Evolutionary conservation across 2,888 invertebrate species (phyloP).

Genomic region (Hypercompe scribonia): DNA sequence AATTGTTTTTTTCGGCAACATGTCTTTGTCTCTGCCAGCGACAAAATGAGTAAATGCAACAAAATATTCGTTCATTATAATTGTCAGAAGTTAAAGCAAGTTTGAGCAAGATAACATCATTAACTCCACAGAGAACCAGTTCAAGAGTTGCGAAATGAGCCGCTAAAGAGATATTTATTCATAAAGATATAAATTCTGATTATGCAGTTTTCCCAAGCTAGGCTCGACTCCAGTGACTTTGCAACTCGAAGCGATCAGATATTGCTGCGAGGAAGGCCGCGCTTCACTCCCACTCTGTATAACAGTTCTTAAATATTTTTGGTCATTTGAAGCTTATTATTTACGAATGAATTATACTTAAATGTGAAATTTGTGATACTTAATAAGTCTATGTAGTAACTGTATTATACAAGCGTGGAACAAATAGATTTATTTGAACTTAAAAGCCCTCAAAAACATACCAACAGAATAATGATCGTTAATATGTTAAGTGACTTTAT

Average conservation of each 20-base stretch:
- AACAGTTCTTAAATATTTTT: background rate
- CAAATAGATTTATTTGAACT: background rate
- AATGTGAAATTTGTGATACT: background rate
- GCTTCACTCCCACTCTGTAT: background rate
- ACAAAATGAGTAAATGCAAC: background rate
- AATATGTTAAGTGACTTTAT: background rate
- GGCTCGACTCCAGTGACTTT: background rate
- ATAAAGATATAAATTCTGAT: conserved; percentile 21
- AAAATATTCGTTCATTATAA: background rate
- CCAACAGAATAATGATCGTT: background rate
- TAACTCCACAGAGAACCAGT: conserved; percentile 4
- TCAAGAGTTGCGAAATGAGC: conserved; percentile 19
- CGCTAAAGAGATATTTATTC: conserved; percentile 27
- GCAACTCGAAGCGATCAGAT: background rate
- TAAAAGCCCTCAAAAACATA: background rate
- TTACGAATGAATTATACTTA: background rate
- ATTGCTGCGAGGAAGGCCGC: background rate
- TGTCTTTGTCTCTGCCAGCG: background rate
- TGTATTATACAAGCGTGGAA: background rate
- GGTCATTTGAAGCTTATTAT: background rate
- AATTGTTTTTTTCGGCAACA: too few species aligned
- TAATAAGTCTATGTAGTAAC: background rate
- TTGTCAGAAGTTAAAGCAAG: background rate
- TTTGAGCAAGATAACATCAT: conserved; percentile 9
- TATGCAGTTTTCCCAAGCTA: background rate